Evolutionary conservation across 2,888 invertebrate genomes (phyloP).

Genomic region (Apamea anceps): DNA sequence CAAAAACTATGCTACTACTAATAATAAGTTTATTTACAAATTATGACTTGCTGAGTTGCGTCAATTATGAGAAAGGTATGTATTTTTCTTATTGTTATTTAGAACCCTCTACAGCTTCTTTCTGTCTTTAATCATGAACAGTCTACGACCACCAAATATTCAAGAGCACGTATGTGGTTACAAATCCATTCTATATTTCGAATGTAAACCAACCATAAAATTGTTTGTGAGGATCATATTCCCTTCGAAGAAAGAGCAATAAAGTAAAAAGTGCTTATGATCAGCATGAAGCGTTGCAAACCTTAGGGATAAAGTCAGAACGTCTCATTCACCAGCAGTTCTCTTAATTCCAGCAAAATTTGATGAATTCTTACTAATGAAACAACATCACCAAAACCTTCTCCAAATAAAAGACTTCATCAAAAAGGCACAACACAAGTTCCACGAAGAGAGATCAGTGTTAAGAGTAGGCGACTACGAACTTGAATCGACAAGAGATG

Average conservation of each 20-base stretch:
- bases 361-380: slow-evolving; percentile 26
- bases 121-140: background rate
- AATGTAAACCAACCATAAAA: background rate
- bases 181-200: background rate
- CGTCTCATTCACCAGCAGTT: background rate
- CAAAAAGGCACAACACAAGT: background rate
- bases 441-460: background rate
- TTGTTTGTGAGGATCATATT: background rate
- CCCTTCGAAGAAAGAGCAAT: background rate
- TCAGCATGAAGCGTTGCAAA: background rate
- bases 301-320: background rate
- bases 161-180: background rate
- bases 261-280: too few relatives aligned
- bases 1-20: background rate
- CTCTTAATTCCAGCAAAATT: slow-evolving; percentile 24
- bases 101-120: background rate
- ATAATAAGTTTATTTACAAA: slow-evolving; percentile 14
- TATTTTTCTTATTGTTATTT: background rate
- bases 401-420: slow-evolving; percentile 19
- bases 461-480: background rate
- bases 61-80: background rate
- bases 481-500: background rate
- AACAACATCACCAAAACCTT: slow-evolving; percentile 9
- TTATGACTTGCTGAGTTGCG: background rate
- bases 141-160: background rate